These are phyloP conservation scores for Trissolcus japonicus DNA, from an alignment of 2,888 invertebrate species.

Conservation along the genomic window DNA sequence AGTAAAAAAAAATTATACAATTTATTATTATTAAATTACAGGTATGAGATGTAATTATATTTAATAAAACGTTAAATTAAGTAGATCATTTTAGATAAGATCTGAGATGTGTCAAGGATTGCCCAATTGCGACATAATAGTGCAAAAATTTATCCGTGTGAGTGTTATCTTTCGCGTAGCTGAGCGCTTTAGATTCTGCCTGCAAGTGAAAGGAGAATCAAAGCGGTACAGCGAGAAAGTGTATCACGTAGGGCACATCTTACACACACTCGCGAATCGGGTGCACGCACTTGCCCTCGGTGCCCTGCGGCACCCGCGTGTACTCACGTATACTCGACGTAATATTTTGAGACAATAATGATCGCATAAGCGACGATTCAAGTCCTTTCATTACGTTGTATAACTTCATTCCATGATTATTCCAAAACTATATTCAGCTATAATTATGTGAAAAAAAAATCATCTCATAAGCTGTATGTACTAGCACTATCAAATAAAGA, in stretches of 20 bases:
- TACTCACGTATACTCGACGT: constrained; percentile 30
- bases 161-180: constrained; percentile 54
- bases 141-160: constrained; percentile 48
- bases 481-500: too few species aligned
- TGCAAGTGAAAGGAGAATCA: constrained; percentile 69
- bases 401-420: constrained; percentile 38
- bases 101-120: constrained; percentile 6
- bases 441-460: too few species aligned
- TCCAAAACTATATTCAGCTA: too few species aligned
- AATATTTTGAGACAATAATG: constrained; percentile 41
- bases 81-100: too few species aligned
- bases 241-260: constrained; percentile 58
- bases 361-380: constrained; percentile 40
- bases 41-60: too few species aligned
- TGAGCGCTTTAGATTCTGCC: constrained; percentile 56
- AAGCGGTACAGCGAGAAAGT: constrained; percentile 64
- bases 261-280: constrained; percentile 23
- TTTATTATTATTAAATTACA: too few species aligned
- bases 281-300: constrained; percentile 33
- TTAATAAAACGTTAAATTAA: too few species aligned
- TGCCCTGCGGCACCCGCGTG: constrained; percentile 42
- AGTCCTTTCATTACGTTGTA: constrained; percentile 46
- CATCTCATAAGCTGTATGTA: too few species aligned
- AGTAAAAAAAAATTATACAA: too few species aligned
- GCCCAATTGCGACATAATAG: constrained; percentile 30